Evolutionary conservation across 2,797 vertebrate genomes (phyloP).

Genomic region (Carcharodon carcharias): DNA sequence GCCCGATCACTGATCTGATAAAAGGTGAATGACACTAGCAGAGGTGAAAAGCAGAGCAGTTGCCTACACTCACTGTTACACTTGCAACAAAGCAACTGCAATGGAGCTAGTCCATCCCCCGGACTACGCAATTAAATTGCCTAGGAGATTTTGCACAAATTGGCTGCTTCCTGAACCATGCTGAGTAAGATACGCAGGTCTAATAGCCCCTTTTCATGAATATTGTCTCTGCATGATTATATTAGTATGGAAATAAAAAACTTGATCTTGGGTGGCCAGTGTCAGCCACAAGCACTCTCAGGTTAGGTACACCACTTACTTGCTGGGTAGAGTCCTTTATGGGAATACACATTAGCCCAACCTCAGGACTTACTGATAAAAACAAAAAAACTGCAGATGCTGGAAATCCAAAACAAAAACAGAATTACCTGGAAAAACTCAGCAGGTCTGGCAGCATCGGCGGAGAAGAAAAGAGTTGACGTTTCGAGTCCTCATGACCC

Average conservation of each 20-base stretch:
- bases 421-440: no score
- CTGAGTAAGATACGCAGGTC: neutral
- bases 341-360: neutral
- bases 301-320: neutral
- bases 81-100: neutral
- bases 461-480: no score
- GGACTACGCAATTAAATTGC: neutral
- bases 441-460: no score
- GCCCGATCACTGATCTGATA: neutral
- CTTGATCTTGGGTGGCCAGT: neutral
- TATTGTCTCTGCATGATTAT: neutral
- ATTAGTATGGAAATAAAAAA: neutral
- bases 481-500: no score
- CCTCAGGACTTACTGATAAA: neutral
- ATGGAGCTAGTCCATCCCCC: neutral
- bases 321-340: neutral
- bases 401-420: no score
- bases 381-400: no score
- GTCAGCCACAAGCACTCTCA: neutral
- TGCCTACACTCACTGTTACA: neutral
- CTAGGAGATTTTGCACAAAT: neutral
- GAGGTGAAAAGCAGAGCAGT: neutral
- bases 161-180: neutral
- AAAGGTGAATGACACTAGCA: neutral
- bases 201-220: neutral